Evolutionary conservation across 2,797 vertebrate genomes (phyloP).

Genomic region (Hapalemur alaotrensis): DNA sequence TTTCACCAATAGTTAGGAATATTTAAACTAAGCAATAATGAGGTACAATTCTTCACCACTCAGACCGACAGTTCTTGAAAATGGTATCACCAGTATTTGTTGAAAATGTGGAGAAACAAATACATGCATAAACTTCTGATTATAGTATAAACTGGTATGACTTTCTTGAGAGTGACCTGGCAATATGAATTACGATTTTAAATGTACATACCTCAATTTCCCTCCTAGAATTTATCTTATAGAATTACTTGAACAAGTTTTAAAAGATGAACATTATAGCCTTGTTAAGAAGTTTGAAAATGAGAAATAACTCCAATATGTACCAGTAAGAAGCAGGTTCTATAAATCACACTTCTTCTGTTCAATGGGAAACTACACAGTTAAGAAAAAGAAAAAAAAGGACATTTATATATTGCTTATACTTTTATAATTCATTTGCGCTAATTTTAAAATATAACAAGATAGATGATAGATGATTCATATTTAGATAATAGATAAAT

Average conservation of each 20-base stretch:
- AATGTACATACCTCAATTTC: neutral
- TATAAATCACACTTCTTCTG: neutral
- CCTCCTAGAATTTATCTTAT: neutral
- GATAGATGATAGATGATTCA: neutral
- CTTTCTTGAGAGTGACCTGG: neutral
- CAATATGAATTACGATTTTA: neutral
- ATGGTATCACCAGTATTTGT: neutral
- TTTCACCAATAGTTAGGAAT: neutral
- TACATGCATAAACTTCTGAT: neutral
- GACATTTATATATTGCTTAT: neutral
- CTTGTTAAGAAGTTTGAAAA: slow-evolving; percentile 29
- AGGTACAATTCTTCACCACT: neutral
- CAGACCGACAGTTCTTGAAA: neutral
- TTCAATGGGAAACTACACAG: neutral
- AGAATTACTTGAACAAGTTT: neutral
- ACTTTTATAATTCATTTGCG: neutral
- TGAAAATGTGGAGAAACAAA: neutral
- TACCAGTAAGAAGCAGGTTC: neutral
- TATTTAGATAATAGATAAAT: neutral
- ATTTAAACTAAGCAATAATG: neutral
- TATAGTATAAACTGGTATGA: neutral
- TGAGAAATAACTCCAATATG: neutral
- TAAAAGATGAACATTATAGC: neutral
- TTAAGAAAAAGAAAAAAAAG: neutral
- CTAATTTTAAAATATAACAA: neutral